Evolutionary conservation across 2,113 vertebrate genomes (phyloP), one percentile per base, ranked within the genome.

Genomic region (Meles meles): DNA sequence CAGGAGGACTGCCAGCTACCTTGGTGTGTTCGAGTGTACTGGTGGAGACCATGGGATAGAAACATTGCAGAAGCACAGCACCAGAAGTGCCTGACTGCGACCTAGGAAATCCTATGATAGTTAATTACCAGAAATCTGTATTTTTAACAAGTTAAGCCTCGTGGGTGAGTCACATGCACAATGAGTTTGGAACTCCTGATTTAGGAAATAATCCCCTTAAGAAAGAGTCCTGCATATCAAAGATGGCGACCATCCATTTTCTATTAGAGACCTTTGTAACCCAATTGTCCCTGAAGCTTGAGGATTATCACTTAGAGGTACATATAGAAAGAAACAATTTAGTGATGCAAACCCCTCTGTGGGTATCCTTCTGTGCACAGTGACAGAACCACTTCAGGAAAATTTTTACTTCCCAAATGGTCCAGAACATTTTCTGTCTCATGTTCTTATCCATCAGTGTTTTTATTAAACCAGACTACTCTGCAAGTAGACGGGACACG

Each of bases 401-500:
- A 77, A 37, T 93, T 92, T 94, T 97, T 72, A 91, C 72, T 71
- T 98, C 92, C 94, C 88, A 94, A 95, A 93, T 47, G 69, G 29
- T 97, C 37, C 29, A 96, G 90, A 97, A 81, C 88, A 83, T 81
- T 87, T 93, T 72, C 47, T 52, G 31, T 67, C 86, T 93, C 87
- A 69, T 94, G 84, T 82, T 97, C 87, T 97, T 91, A 97, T 69
- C 67, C 79, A 55, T 39, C 39, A n/a, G 74, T 84, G 89, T 94
- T 97, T 98, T 97, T 83, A 97, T 96, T 98, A 98, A 98, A 92
- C 17, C 63, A 42, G 47, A 77, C 61, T 65, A 87, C 86, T 98
- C 97, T 97, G 90, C 89, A 97, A 61, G 47, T 90, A 97, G 83
- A 77, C 84, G 95, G 69, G 93, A 82, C 27, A 93, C 61, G 63